Evolutionary conservation across 2,888 invertebrate species (phyloP).

Genomic region (Brenthis daphne): DNA sequence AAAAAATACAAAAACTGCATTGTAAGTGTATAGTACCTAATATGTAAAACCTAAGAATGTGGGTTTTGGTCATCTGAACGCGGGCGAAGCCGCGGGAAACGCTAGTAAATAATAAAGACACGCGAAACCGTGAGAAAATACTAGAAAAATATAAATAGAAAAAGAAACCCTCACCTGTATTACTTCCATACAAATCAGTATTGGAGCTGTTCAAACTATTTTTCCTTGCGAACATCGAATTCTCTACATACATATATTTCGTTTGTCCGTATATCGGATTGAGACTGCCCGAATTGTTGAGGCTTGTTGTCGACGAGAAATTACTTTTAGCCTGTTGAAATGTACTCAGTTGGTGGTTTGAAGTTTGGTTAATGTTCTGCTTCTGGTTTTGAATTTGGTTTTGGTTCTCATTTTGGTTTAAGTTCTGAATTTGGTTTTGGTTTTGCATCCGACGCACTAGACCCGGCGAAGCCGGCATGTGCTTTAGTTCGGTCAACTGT

Average conservation of each 20-base stretch:
- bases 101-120: too few relatives aligned
- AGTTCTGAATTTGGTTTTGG: constrained; percentile 49
- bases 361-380: constrained; percentile 46
- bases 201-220: constrained; percentile 67
- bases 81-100: too few relatives aligned
- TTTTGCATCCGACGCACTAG: constrained; percentile 83
- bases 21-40: too few relatives aligned
- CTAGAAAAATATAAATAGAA: neutral
- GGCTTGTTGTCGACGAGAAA: constrained; percentile 62
- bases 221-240: constrained; percentile 74
- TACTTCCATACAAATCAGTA: constrained; percentile 60
- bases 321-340: constrained; percentile 74
- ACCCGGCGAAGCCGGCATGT: constrained; percentile 93
- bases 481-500: constrained; percentile 91
- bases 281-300: constrained; percentile 68
- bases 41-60: too few relatives aligned
- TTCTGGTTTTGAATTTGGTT: constrained; percentile 40
- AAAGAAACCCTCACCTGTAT: constrained; percentile 52
- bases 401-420: constrained; percentile 41
- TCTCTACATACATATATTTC: constrained; percentile 69
- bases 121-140: neutral
- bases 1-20: too few relatives aligned
- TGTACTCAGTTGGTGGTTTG: constrained; percentile 52
- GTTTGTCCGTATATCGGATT: constrained; percentile 79
- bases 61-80: too few relatives aligned